Percentiles rank a stretch among this genome's conserved stretches.
These are phyloP conservation scores for Cantharis flavilabris DNA, from an alignment of 2,888 invertebrate genomes.

Conservation along the genomic window DNA sequence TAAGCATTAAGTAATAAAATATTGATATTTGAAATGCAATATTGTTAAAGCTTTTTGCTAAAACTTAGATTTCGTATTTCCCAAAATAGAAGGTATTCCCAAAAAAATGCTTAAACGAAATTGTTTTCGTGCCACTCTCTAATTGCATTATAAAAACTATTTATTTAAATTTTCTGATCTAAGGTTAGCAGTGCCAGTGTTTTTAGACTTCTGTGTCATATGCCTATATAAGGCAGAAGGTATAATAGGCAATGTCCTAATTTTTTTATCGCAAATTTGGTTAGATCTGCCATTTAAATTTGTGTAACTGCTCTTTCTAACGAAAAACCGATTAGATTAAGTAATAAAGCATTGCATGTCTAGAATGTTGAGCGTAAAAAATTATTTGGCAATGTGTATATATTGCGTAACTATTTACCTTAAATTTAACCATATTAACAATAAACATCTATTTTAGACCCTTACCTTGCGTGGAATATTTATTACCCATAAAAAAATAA, in stretches of 20 bases:
- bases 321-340: neutral
- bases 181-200: neutral
- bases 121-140: neutral
- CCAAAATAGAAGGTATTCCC: neutral
- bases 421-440: neutral
- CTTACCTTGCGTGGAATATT: neutral
- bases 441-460: neutral
- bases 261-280: neutral
- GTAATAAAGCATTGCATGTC: neutral
- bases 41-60: neutral
- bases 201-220: neutral
- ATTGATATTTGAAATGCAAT: no score
- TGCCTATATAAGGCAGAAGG: neutral
- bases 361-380: neutral
- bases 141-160: neutral
- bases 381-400: neutral
- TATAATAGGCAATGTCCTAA: neutral
- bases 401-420: neutral
- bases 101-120: neutral
- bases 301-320: neutral
- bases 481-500: neutral
- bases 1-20: neutral
- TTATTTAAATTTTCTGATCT: neutral
- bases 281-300: neutral
- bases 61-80: neutral